Evolutionary conservation across 2,113 vertebrate species (phyloP).

Genomic region (Centropristis striata): DNA sequence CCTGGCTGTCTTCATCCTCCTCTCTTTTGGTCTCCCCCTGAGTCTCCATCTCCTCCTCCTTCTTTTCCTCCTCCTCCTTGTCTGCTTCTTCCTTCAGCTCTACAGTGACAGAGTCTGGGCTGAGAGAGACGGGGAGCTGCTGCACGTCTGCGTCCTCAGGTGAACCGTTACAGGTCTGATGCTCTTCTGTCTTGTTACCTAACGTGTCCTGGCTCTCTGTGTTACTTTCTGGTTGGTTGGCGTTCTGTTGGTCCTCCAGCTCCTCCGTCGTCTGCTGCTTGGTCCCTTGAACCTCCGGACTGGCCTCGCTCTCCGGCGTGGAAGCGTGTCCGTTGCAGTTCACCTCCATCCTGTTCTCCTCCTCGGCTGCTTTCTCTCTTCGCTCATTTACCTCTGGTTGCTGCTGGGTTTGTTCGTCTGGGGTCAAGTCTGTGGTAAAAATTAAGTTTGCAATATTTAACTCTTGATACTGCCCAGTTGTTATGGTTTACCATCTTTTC

Average conservation of each 20-base stretch:
- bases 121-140: conserved; percentile 21
- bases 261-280: conserved; percentile 78
- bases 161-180: conserved; percentile 47
- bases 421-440: conserved; percentile 45
- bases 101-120: conserved; percentile 41
- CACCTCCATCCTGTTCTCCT: conserved; percentile 80
- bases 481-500: not conserved
- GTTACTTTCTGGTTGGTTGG: conserved; percentile 76
- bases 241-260: conserved; percentile 88
- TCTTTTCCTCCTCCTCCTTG: conserved; percentile 36
- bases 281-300: conserved; percentile 67
- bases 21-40: conserved; percentile 58
- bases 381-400: conserved; percentile 22
- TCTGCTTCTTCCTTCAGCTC: conserved; percentile 58
- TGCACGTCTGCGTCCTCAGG: not conserved
- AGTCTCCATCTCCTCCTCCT: conserved; percentile 60
- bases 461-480: not conserved
- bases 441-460: not conserved
- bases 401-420: conserved; percentile 47
- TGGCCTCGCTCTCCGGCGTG: conserved; percentile 73
- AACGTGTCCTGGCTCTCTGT: conserved; percentile 29
- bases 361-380: conserved; percentile 50
- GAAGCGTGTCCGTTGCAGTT: conserved; percentile 88
- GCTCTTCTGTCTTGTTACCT: conserved; percentile 26
- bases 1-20: conserved; percentile 46